Evolutionary conservation across 2,113 vertebrate genomes (phyloP), one percentile per base, ranked within the genome.

Genomic region (Piaya cayana): DNA sequence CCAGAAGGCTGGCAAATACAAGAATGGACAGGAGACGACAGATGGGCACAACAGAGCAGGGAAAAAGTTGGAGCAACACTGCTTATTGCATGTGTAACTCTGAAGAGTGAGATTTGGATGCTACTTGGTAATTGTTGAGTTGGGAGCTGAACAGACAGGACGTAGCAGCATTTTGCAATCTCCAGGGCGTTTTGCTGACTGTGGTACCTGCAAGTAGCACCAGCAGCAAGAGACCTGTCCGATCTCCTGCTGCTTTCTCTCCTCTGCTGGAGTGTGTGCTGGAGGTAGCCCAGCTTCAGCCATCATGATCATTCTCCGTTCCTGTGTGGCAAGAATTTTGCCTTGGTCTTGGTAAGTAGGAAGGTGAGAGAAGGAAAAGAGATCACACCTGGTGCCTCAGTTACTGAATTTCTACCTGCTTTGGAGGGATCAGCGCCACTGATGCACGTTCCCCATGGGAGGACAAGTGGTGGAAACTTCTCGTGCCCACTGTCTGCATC

Each of bases 11-110:
- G 84, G 30, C 34, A 85, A 68, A 39, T 34, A 26, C 20, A 67
- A 20, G 56, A 55, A 7, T 9, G 6, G 0, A n/a, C 52, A 37
- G 63, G 43, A 43, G 15, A 15, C 22, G 14, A 39, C 0, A 3
- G 53, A 43, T 25, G 50, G 37, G 34, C 37, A 64, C 39, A 59
- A 4, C 15, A 63, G 37, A 81, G 43, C 29, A 64, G 69, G 78
- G 52, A n/a, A 52, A 56, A 27, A 1, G 1, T 8, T 30, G 34
- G 19, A 32, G 5, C 0, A 1, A 26, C 50, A 52, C 3, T 0
- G 1, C 25, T 43, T 34, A 6, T 14, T 36, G 22, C 14, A 30
- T 0, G 0, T 70, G 80, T 20, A 59, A 5, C 49, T 42, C 43
- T n/a, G 45, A 25, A 62, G 45, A 32, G 55, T 43, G 79, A 64